Percentiles rank a stretch among this genome's conserved stretches.
Evolutionary conservation across 2,797 vertebrate species (phyloP).

Genomic region (Malurus leucopterus): DNA sequence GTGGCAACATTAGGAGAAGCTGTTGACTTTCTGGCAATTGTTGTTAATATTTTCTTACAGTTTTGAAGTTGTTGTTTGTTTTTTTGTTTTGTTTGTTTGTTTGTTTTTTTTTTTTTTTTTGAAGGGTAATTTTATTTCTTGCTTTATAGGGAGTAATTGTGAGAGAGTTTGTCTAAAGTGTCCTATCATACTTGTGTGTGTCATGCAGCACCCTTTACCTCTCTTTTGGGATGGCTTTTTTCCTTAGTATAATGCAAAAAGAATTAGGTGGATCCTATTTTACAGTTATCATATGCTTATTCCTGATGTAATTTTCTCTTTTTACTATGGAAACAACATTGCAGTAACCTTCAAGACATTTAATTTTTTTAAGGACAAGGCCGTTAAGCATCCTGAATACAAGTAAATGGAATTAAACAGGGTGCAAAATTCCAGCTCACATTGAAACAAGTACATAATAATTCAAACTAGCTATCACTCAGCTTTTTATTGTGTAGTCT

Average conservation of each 20-base stretch:
- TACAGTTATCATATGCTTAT: neutral
- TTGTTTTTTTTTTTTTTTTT: too few relatives aligned
- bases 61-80: neutral
- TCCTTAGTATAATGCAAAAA: neutral
- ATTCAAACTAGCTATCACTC: neutral
- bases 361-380: neutral
- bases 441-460: neutral
- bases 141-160: neutral
- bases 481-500: neutral
- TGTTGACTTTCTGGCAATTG: neutral
- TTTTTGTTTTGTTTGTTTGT: too few relatives aligned
- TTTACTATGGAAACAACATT: neutral
- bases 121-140: neutral
- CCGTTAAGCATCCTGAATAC: neutral
- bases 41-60: neutral
- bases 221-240: neutral
- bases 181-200: neutral
- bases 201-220: neutral
- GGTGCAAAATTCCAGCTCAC: neutral
- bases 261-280: neutral
- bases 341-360: neutral
- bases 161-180: neutral
- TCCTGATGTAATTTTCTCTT: neutral
- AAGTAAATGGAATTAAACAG: neutral
- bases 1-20: neutral